These are phyloP conservation scores for Equus przewalskii DNA, from an alignment of 2,113 vertebrate species.

Conservation along the genomic window DNA sequence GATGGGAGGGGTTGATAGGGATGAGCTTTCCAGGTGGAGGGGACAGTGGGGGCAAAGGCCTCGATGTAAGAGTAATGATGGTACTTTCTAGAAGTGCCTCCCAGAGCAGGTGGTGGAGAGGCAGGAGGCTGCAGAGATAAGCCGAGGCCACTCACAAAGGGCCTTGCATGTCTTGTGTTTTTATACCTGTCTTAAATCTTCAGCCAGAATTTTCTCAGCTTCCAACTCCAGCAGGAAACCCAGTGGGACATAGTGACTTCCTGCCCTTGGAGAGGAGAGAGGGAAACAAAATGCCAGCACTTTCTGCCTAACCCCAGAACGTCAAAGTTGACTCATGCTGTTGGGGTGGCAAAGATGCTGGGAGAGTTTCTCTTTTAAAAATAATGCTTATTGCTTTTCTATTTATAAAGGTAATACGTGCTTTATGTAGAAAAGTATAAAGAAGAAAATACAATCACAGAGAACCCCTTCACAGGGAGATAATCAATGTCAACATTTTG, in stretches of 20 bases:
- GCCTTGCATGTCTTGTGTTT: neutral
- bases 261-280: neutral
- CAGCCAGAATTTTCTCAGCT: neutral
- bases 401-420: neutral
- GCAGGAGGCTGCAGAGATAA: neutral
- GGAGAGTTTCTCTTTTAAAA: neutral
- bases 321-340: neutral
- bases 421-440: neutral
- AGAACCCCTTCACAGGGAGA: neutral
- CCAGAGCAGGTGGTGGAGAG: neutral
- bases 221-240: conserved; percentile 26
- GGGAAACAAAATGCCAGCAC: neutral
- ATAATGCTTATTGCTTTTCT: neutral
- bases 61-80: neutral
- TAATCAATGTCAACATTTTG: neutral
- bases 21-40: neutral
- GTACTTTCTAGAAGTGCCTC: neutral
- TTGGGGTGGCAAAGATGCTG: neutral
- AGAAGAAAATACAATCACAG: neutral
- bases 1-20: neutral
- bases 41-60: neutral
- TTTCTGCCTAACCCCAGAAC: neutral
- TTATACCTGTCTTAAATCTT: neutral
- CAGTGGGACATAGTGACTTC: conserved; percentile 19
- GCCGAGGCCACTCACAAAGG: neutral